A percentile compares a stretch with the other conserved stretches of the same genome.
Conservation (phyloP, 2,113 vertebrate genomes). For the Pelusios castaneus region DNA sequence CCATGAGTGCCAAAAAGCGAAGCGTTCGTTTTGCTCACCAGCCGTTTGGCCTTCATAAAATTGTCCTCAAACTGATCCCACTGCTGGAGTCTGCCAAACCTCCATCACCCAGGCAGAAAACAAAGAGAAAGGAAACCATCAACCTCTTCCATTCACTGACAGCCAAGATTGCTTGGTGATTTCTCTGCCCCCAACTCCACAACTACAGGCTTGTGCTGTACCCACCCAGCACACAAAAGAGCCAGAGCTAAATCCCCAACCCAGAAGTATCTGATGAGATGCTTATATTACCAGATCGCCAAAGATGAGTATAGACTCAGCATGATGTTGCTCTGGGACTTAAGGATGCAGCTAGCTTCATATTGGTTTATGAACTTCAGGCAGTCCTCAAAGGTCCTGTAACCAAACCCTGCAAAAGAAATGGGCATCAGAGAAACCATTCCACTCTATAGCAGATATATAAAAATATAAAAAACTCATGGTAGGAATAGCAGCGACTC, state of each 20-base stretch:
- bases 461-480: too few species aligned
- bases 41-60: constrained; percentile 15
- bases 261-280: not conserved
- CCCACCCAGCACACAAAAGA: not conserved
- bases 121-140: not conserved
- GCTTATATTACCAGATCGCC: constrained; percentile 22
- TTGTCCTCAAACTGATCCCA: constrained; percentile 21
- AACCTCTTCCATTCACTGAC: not conserved
- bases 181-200: not conserved
- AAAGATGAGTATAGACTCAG: constrained; percentile 34
- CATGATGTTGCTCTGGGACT: constrained; percentile 39
- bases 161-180: not conserved
- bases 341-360: constrained; percentile 13
- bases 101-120: not conserved
- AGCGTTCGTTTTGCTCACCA: constrained; percentile 35
- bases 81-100: constrained; percentile 33
- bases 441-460: not conserved
- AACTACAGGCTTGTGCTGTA: not conserved
- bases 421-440: not conserved
- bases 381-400: constrained; percentile 16
- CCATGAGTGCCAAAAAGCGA: constrained; percentile 50
- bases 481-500: not conserved
- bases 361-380: constrained; percentile 6
- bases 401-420: constrained; percentile 11
- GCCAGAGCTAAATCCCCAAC: not conserved